These are phyloP conservation scores for Coleophora deauratella DNA, from an alignment of 2,888 invertebrate species.

Conservation along the genomic window DNA sequence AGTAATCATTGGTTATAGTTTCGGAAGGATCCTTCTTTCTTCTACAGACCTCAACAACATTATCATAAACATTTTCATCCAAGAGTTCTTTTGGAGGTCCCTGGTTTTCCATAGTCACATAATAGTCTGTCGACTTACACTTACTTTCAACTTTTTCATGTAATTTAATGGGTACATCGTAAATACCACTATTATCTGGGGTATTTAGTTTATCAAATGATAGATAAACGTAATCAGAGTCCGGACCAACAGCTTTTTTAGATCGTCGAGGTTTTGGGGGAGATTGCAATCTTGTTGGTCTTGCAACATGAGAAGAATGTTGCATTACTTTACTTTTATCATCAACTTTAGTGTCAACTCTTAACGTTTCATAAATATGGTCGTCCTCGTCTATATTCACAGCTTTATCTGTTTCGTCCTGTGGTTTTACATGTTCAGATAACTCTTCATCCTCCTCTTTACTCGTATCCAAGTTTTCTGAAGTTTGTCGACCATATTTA, in stretches of 20 bases:
- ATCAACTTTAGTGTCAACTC: slow-evolving; percentile 49
- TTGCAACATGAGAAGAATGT: slow-evolving; percentile 31
- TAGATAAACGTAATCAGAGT: slow-evolving; percentile 68
- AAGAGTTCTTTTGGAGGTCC: slow-evolving; percentile 23
- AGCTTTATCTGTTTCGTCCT: slow-evolving; percentile 25
- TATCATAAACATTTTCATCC: slow-evolving; percentile 56
- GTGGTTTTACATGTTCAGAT: slow-evolving; percentile 22
- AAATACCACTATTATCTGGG: slow-evolving; percentile 49
- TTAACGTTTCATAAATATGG: slow-evolving; percentile 76
- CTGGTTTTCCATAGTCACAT: slow-evolving; percentile 51
- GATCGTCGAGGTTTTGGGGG: slow-evolving; percentile 36
- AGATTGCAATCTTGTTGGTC: slow-evolving; percentile 49
- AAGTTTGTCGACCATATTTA: slow-evolving; percentile 49
- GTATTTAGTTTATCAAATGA: slow-evolving; percentile 56
- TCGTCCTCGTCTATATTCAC: slow-evolving; percentile 52
- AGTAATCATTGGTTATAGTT: slow-evolving; percentile 43
- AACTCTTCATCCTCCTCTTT: slow-evolving; percentile 26
- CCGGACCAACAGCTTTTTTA: slow-evolving; percentile 45
- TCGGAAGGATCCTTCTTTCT: slow-evolving; percentile 46
- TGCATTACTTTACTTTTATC: slow-evolving; percentile 55
- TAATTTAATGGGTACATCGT: slow-evolving; percentile 56
- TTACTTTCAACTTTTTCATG: slow-evolving; percentile 40
- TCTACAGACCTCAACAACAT: slow-evolving; percentile 52
- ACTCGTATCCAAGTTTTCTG: slow-evolving; percentile 41
- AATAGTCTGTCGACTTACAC: slow-evolving; percentile 35